Conservation (phyloP, 2,888 invertebrate species). For the Vanessa cardui region DNA sequence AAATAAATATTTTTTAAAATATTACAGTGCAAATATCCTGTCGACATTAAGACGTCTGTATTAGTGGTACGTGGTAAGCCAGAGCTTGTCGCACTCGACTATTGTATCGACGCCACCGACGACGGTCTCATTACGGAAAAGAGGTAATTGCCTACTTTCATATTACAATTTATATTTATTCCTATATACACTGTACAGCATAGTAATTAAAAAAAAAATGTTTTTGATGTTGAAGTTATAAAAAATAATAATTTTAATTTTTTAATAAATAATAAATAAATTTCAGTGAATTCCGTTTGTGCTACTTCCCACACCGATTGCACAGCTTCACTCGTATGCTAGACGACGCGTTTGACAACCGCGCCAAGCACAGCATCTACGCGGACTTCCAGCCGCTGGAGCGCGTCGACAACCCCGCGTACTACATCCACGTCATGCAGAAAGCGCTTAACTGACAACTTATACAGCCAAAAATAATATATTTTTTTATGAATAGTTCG, state of each 20-base stretch:
- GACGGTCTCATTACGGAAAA: slow-evolving; percentile 60
- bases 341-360: slow-evolving; percentile 85
- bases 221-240: too few relatives aligned
- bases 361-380: slow-evolving; percentile 87
- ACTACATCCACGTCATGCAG: slow-evolving; percentile 92
- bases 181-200: too few relatives aligned
- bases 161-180: too few relatives aligned
- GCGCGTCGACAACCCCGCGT: slow-evolving; percentile 86
- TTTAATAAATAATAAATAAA: not conserved
- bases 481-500: not conserved
- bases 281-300: slow-evolving; percentile 91
- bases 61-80: slow-evolving; percentile 90
- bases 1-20: not conserved
- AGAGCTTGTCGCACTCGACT: slow-evolving; percentile 91
- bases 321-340: slow-evolving; percentile 88
- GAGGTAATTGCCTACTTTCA: slow-evolving; percentile 49
- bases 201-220: too few relatives aligned
- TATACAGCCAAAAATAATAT: not conserved
- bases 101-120: slow-evolving; percentile 85
- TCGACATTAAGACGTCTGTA: slow-evolving; percentile 93
- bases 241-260: not conserved
- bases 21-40: slow-evolving; percentile 89
- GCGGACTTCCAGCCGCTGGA: slow-evolving; percentile 91
- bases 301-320: slow-evolving; percentile 93
- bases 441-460: slow-evolving; percentile 62